phyloP scores from a whole-genome alignment of 2,113 vertebrate genomes.

The Psilopogon haemacephalus region DNA sequence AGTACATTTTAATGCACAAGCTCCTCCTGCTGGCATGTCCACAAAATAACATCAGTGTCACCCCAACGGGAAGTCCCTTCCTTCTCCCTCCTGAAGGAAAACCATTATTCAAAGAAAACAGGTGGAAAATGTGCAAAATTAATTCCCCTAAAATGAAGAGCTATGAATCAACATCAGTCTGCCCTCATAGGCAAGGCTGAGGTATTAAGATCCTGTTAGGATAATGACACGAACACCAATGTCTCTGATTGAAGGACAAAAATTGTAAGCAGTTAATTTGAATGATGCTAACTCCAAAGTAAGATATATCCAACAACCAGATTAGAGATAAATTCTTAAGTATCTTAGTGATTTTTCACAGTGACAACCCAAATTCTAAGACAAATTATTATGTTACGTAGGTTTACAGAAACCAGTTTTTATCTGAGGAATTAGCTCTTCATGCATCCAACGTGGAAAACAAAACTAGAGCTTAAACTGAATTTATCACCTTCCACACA shows the following conservation, averaged over 20 bases:
- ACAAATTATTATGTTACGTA: neutral
- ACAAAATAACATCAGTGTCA: neutral
- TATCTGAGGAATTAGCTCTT: neutral
- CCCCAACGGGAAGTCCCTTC: neutral
- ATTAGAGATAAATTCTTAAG: conserved; percentile 18
- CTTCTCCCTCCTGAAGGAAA: neutral
- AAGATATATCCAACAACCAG: neutral
- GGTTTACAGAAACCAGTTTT: neutral
- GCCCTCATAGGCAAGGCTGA: neutral
- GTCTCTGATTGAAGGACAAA: neutral
- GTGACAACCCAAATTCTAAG: neutral
- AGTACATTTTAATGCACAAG: conserved; percentile 44
- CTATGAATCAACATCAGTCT: neutral
- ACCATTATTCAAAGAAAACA: neutral
- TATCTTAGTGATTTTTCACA: conserved; percentile 7
- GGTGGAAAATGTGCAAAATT: neutral
- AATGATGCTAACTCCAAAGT: neutral
- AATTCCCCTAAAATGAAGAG: neutral
- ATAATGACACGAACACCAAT: neutral
- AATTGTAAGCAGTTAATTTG: conserved; percentile 1
- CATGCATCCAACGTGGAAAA: neutral
- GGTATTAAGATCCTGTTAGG: neutral
- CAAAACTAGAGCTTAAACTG: neutral
- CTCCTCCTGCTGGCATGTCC: conserved; percentile 65
- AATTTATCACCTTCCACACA: conserved; percentile 2